Evolutionary conservation across 2,888 invertebrate species (phyloP).

Genomic region (Noctua janthina): DNA sequence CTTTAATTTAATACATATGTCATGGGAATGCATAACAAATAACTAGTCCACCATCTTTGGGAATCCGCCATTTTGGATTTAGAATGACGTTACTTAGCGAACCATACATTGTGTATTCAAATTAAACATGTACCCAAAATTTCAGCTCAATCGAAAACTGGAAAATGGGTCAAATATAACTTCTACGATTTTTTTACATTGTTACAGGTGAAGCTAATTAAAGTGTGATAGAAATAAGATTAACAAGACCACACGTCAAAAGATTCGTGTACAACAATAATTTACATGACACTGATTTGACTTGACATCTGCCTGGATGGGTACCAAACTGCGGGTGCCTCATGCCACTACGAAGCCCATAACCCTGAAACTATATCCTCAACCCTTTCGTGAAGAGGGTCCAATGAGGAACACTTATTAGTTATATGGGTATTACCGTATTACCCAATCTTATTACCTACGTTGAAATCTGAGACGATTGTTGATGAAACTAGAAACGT

Average conservation of each 20-base stretch:
- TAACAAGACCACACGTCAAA: not conserved
- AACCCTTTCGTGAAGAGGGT: constrained; percentile 59
- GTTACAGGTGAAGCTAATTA: no score
- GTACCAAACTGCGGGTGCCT: constrained; percentile 13
- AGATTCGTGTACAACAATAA: not conserved
- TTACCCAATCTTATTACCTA: constrained; percentile 46
- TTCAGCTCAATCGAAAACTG: not conserved
- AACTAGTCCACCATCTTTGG: no score
- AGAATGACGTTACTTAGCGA: no score
- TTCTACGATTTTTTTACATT: no score
- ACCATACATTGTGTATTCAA: no score
- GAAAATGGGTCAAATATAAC: not conserved
- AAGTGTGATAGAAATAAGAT: not conserved
- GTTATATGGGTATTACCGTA: constrained; percentile 34
- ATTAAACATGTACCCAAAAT: no score
- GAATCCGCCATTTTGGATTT: no score
- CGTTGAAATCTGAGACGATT: constrained; percentile 47
- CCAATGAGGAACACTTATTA: constrained; percentile 33
- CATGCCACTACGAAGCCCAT: constrained; percentile 5
- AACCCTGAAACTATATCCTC: constrained; percentile 52
- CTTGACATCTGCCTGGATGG: not conserved
- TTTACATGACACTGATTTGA: constrained; percentile 18
- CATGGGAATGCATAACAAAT: no score
- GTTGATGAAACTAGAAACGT: constrained; percentile 34
- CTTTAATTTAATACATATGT: no score